Percentiles rank a stretch among this genome's conserved stretches.
Conservation (phyloP, 23 tunicate genomes). For the Ascidia mentula region DNA sequence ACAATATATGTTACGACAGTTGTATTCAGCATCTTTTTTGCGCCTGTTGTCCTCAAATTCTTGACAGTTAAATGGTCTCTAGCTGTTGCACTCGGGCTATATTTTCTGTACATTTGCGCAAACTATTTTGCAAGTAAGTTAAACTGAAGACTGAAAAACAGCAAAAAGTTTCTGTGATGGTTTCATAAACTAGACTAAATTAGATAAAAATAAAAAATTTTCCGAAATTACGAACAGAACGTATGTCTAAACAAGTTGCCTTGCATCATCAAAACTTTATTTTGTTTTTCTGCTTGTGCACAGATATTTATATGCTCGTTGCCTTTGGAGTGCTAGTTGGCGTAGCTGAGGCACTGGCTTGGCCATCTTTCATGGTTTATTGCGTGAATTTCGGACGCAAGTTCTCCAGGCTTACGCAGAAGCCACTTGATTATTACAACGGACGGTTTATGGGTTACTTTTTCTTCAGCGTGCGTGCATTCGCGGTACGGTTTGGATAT, state of each 20-base stretch:
- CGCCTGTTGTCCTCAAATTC: neutral
- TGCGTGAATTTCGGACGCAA: neutral
- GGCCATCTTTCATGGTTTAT: neutral
- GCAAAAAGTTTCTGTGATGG: too few species aligned
- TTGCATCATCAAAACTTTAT: too few species aligned
- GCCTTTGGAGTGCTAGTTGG: neutral
- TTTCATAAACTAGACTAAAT: too few species aligned
- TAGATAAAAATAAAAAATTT: too few species aligned
- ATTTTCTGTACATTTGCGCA: neutral
- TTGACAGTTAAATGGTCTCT: neutral
- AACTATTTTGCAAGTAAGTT: neutral
- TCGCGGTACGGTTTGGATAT: neutral
- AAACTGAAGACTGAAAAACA: too few species aligned
- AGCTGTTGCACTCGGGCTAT: neutral
- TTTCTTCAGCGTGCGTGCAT: neutral
- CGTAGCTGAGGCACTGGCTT: neutral
- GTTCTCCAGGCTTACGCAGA: neutral
- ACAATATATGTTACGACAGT: neutral
- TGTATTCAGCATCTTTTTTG: neutral
- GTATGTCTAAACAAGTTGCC: too few species aligned
- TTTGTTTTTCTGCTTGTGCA: too few species aligned
- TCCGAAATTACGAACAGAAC: too few species aligned
- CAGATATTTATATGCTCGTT: neutral
- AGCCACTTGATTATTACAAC: neutral
- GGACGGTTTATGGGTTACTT: neutral